A percentile compares a stretch with the other conserved stretches of the same genome.
These are phyloP conservation scores for Apis dorsata DNA, from an alignment of 1,140 invertebrate species.

Conservation along the genomic window DNA sequence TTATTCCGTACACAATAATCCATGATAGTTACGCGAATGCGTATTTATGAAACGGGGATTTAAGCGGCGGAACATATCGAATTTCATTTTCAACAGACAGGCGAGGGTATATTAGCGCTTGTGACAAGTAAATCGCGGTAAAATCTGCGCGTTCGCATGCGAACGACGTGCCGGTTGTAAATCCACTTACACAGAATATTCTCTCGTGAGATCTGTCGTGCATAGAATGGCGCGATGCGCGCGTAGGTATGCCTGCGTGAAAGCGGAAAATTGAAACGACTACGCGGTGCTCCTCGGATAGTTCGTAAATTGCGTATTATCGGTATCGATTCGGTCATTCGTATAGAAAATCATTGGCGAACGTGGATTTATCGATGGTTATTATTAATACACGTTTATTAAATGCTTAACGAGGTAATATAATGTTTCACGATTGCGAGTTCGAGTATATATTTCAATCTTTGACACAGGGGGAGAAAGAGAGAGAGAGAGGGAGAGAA, in stretches of 20 bases:
- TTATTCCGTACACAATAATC: not conserved
- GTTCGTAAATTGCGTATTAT: not conserved
- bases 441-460: not conserved
- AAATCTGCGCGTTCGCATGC: constrained; percentile 26
- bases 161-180: not conserved
- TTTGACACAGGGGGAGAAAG: not conserved
- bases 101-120: not conserved
- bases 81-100: constrained; percentile 19
- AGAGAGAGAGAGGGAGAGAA: not conserved
- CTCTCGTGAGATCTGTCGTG: constrained; percentile 16
- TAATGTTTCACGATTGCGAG: not conserved
- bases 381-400: constrained; percentile 13
- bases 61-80: not conserved
- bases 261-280: constrained; percentile 21
- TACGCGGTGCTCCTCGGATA: not conserved
- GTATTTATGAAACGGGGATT: constrained; percentile 1
- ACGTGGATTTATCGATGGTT: not conserved
- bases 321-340: not conserved
- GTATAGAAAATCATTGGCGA: not conserved
- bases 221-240: not conserved
- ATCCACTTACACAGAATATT: constrained; percentile 26
- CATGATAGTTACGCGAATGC: not conserved
- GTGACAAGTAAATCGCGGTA: constrained; percentile 2
- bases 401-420: not conserved
- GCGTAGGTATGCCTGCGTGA: constrained; percentile 13